Evolutionary conservation across 2,888 invertebrate genomes (phyloP), one percentile per base, ranked within the genome.

Genomic region (Congeria kusceri): DNA sequence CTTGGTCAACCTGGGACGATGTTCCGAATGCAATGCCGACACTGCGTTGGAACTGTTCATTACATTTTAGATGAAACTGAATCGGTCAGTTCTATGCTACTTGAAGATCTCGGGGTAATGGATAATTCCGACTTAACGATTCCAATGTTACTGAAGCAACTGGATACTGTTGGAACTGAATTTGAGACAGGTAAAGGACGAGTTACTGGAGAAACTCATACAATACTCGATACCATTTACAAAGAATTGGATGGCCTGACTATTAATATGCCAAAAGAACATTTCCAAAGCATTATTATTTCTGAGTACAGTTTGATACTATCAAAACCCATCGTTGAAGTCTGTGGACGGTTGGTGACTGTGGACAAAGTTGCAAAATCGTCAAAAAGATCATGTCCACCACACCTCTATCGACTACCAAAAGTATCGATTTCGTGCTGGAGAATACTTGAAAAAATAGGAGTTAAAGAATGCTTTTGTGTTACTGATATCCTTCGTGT

Each of bases 21-120:
- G n/a, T 65, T 49, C 27, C 15, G 28, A 49, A 46, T 29, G 27
- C 18, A 49, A 7, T 18, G 18, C 18, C 15, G 28, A 28, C 28
- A 65, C 27, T 47, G 20, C 3, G 64, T 65, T 29, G 64, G 64
- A 27, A 28, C 28, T 18, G 28, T 28, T 5, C 25, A 47, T 27
- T 47, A n/a, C 23, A 25, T 65, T 18, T 15, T 28, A 27, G 64
- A 65, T 49, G 53, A 49, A 49, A 63, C 39, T 29, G n/a, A 25
- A 23, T 25, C 11, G 25, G 18, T 53, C n/a, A 25, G 53, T 53
- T 9, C 20, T 23, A 7, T n/a, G 9, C 25, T 53, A 25, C 25
- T 25, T 23, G n/a, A 25, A 15, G 11, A 25, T 15, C 25, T 53
- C 11, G 53, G 53, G 7, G 25, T 53, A 23, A 53, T 11, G n/a